These are phyloP conservation scores for Megaceryle torquata DNA, from an alignment of 2,113 vertebrate species.

Conservation along the genomic window DNA sequence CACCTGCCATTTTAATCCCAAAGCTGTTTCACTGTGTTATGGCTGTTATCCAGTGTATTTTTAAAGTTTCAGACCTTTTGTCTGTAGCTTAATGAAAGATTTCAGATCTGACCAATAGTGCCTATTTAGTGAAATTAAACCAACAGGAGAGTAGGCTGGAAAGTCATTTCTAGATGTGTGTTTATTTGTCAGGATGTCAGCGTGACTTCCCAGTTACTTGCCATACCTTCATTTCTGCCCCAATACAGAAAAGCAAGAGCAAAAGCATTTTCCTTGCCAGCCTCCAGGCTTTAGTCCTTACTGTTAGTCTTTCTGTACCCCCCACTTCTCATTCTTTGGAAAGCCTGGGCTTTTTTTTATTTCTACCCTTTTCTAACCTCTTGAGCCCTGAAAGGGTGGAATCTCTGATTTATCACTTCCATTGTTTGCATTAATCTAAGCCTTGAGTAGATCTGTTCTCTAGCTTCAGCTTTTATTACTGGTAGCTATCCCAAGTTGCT, in stretches of 20 bases:
- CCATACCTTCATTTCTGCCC: not conserved
- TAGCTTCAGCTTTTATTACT: not conserved
- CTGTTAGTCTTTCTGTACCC: not conserved
- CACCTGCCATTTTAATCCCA: not conserved
- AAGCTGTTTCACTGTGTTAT: not conserved
- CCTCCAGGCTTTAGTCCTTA: not conserved
- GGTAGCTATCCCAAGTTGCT: not conserved
- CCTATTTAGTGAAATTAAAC: not conserved
- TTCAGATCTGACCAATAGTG: not conserved
- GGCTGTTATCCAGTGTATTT: not conserved
- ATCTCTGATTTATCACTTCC: slow-evolving; percentile 7
- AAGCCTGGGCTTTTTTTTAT: not conserved
- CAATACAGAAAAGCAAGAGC: too few relatives aligned
- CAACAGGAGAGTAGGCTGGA: not conserved
- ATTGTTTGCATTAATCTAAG: not conserved
- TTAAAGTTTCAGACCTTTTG: not conserved
- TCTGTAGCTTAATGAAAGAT: not conserved
- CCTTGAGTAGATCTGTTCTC: not conserved
- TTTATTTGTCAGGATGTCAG: not conserved
- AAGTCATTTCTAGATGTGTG: not conserved
- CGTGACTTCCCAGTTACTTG: not conserved
- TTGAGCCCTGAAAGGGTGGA: not conserved
- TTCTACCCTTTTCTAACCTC: not conserved
- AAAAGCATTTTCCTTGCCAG: not conserved
- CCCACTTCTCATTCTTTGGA: not conserved